A percentile compares a stretch with the other conserved stretches of the same genome.
These are phyloP conservation scores for Acheta domesticus DNA, from an alignment of 2,888 invertebrate genomes.

Conservation along the genomic window DNA sequence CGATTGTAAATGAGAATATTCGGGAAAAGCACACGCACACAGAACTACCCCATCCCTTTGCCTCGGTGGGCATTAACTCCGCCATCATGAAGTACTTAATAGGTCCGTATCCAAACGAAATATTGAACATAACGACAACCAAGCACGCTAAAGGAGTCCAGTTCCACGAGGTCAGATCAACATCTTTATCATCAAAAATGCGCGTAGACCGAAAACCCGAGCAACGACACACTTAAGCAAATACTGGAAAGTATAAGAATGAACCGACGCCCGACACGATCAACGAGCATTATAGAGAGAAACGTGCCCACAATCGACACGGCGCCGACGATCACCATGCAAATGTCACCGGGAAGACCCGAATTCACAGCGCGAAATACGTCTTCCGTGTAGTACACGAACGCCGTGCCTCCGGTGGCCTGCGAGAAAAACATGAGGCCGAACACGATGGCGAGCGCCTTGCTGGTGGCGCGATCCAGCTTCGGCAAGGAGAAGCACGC, in stretches of 20 bases:
- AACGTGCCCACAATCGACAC: background rate
- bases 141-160: background rate
- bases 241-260: background rate
- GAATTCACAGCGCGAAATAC: background rate
- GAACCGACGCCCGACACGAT: background rate
- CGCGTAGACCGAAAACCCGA: background rate
- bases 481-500: background rate
- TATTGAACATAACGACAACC: background rate
- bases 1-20: slow-evolving; percentile 69
- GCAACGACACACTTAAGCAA: background rate
- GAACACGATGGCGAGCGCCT: background rate
- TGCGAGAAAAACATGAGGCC: background rate
- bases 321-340: background rate
- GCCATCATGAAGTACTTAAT: slow-evolving; percentile 78
- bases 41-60: slow-evolving; percentile 68
- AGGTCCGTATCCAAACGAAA: slow-evolving; percentile 65
- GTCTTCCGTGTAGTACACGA: background rate
- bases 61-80: slow-evolving; percentile 70
- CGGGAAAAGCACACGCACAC: slow-evolving; percentile 73
- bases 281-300: background rate
- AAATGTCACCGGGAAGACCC: background rate
- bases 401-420: background rate
- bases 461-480: background rate
- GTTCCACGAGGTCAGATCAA: background rate
- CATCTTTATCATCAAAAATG: background rate